These are phyloP conservation scores for Sardina pilchardus DNA, from an alignment of 2,113 vertebrate genomes.

Conservation along the genomic window DNA sequence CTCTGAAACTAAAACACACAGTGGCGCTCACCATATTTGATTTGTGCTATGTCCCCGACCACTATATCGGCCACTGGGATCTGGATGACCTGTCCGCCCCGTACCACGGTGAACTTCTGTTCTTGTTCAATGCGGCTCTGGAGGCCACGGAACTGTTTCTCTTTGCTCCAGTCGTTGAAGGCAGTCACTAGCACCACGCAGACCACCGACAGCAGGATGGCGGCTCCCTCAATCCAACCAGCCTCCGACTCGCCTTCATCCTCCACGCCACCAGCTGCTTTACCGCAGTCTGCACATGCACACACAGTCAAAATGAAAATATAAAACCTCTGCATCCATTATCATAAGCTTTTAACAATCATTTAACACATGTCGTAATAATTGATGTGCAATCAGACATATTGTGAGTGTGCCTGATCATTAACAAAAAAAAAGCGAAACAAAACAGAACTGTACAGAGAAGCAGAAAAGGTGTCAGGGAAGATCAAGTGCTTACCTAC, in stretches of 20 bases:
- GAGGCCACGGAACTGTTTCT: conserved; percentile 96
- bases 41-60: conserved; percentile 96
- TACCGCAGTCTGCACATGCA: conserved; percentile 83
- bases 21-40: conserved; percentile 90
- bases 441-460: not conserved
- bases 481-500: conserved; percentile 75
- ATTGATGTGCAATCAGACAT: no score
- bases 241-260: conserved; percentile 92
- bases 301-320: not conserved
- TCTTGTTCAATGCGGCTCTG: conserved; percentile 99
- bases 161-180: conserved; percentile 99
- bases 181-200: conserved; percentile 98
- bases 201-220: conserved; percentile 94
- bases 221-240: conserved; percentile 97
- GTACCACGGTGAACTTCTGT: conserved; percentile 96
- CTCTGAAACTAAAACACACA: not conserved
- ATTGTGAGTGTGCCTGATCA: not conserved
- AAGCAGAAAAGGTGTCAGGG: not conserved
- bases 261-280: conserved; percentile 78
- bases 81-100: conserved; percentile 94
- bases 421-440: not conserved
- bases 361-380: no score
- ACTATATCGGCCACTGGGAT: conserved; percentile 97
- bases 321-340: not conserved
- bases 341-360: no score